Evolutionary conservation across 2,113 vertebrate species (phyloP).

Genomic region (Noturus placidus): DNA sequence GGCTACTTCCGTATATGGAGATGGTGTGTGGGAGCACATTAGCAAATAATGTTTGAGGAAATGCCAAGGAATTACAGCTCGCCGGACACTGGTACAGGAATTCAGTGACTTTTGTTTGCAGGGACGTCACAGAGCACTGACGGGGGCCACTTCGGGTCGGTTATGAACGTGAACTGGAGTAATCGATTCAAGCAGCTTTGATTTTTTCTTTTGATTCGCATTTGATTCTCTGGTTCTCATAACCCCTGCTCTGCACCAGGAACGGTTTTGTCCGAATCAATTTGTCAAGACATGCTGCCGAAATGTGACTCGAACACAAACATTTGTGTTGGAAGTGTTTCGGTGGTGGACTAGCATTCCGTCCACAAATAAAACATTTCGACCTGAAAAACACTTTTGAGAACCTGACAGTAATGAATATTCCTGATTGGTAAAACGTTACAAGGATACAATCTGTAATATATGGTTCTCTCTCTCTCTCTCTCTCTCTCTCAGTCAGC

Average conservation of each 20-base stretch:
- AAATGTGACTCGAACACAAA: background rate
- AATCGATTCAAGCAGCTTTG: background rate
- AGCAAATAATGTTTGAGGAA: constrained; percentile 59
- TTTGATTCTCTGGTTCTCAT: constrained; percentile 9
- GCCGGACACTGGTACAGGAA: constrained; percentile 43
- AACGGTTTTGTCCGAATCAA: background rate
- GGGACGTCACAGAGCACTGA: background rate
- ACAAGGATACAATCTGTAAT: background rate
- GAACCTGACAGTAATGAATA: background rate
- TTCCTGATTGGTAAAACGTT: background rate
- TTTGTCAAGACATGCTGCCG: background rate
- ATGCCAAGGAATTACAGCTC: constrained; percentile 56
- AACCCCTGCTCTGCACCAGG: background rate
- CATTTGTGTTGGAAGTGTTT: background rate
- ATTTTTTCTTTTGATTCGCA: no score
- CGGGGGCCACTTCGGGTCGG: background rate
- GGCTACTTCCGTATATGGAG: constrained; percentile 70
- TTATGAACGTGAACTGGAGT: background rate
- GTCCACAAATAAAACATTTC: background rate
- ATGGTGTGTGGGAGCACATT: constrained; percentile 55
- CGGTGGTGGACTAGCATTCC: background rate
- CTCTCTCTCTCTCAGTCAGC: constrained; percentile 71
- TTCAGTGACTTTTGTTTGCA: constrained; percentile 4
- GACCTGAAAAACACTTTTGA: background rate
- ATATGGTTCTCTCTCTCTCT: background rate